Evolutionary conservation across 2,113 vertebrate genomes (phyloP).

Genomic region (Maccullochella peelii): DNA sequence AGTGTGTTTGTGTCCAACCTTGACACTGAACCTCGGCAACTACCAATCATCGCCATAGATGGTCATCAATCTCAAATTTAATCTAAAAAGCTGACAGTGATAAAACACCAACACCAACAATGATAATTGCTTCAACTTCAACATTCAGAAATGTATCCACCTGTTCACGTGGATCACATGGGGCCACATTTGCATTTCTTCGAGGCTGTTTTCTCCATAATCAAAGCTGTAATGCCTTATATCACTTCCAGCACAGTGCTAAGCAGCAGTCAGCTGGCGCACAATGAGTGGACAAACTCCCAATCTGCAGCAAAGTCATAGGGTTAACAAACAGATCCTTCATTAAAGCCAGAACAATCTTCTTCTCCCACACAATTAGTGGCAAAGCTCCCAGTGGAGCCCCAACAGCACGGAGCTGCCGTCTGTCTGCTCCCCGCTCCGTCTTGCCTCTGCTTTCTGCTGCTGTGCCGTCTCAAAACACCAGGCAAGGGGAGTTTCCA

Average conservation of each 20-base stretch:
- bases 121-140: conserved; percentile 23
- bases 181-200: conserved; percentile 21
- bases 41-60: not conserved
- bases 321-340: conserved; percentile 69
- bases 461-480: conserved; percentile 5
- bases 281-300: conserved; percentile 48
- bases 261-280: conserved; percentile 44
- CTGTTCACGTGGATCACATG: not conserved
- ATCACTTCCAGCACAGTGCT: conserved; percentile 4
- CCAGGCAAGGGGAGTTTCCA: not conserved
- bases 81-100: conserved; percentile 28
- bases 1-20: not conserved
- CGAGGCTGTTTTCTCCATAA: conserved; percentile 33
- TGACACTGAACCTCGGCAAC: conserved; percentile 13
- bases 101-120: conserved; percentile 14
- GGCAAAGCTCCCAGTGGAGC: conserved; percentile 50
- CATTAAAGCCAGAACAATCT: conserved; percentile 61
- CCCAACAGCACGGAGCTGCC: conserved; percentile 43
- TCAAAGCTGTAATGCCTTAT: conserved; percentile 35
- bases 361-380: conserved; percentile 65
- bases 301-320: conserved; percentile 51
- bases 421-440: conserved; percentile 50
- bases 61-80: conserved; percentile 40
- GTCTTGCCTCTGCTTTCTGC: conserved; percentile 25
- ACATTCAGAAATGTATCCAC: conserved; percentile 10